Evolutionary conservation across 2,113 vertebrate genomes (phyloP).

Genomic region (Cyphomyrus plagiostoma): DNA sequence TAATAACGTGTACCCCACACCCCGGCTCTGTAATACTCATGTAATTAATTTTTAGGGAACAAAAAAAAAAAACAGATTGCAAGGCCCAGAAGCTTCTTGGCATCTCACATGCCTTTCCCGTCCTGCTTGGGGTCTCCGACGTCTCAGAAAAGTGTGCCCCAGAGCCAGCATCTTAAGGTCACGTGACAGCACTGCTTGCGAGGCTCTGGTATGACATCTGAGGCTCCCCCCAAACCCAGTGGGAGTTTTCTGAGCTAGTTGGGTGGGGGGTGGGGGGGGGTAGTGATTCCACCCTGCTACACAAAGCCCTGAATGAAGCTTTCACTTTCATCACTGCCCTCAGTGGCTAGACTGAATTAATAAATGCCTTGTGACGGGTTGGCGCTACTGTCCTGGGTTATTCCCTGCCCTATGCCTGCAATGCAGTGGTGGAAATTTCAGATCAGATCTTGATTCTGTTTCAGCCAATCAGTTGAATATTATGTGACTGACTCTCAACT

Average conservation of each 20-base stretch:
- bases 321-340: not conserved
- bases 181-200: not conserved
- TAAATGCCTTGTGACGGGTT: not conserved
- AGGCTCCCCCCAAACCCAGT: not conserved
- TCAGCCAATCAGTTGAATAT: not conserved
- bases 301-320: not conserved
- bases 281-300: not conserved
- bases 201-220: not conserved
- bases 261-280: not conserved
- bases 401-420: not conserved
- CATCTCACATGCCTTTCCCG: not conserved
- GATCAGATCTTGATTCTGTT: not conserved
- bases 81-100: not conserved
- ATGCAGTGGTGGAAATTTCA: not conserved
- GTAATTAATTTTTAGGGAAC: constrained; percentile 15
- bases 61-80: not conserved
- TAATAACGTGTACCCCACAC: constrained; percentile 8
- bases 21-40: constrained; percentile 6
- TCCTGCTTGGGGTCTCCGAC: not conserved
- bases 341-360: not conserved
- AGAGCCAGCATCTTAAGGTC: not conserved
- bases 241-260: not conserved
- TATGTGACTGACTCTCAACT: not conserved
- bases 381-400: not conserved
- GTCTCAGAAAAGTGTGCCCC: not conserved